Conservation (phyloP, 2,113 vertebrate genomes). For the Mormyrus iriodes region DNA sequence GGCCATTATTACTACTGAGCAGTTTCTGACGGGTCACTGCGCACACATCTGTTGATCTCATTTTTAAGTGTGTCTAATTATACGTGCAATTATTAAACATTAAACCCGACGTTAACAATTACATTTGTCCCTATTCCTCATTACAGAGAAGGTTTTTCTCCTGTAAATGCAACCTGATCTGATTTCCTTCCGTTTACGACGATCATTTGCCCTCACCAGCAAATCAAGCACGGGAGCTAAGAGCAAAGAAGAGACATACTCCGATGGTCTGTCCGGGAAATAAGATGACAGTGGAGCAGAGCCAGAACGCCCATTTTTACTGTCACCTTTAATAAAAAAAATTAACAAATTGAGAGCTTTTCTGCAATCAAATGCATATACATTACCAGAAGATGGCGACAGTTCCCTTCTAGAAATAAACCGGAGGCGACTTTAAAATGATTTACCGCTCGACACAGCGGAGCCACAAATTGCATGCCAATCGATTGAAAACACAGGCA, state of each 20-base stretch:
- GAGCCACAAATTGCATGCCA: not conserved
- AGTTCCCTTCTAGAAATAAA: not conserved
- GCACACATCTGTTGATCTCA: not conserved
- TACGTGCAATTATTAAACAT: not conserved
- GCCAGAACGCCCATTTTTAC: not conserved
- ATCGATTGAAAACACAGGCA: not conserved
- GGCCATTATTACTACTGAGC: not conserved
- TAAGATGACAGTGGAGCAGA: not conserved
- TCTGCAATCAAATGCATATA: not conserved
- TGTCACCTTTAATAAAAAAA: not conserved
- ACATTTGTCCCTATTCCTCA: not conserved
- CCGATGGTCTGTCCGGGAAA: not conserved
- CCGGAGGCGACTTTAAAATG: not conserved
- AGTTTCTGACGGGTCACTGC: not conserved
- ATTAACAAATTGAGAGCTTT: not conserved
- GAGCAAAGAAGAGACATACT: not conserved
- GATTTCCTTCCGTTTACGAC: not conserved
- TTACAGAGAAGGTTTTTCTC: not conserved
- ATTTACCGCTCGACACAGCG: not conserved
- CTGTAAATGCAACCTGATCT: not conserved
- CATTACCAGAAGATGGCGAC: slow-evolving; percentile 47
- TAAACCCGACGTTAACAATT: not conserved
- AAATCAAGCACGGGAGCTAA: not conserved
- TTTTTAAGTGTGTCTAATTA: not conserved
- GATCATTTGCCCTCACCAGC: not conserved